Evolutionary conservation across 2,888 invertebrate species (phyloP), one percentile per base, ranked within the genome.

Genomic region (Eupsilia transversa): DNA sequence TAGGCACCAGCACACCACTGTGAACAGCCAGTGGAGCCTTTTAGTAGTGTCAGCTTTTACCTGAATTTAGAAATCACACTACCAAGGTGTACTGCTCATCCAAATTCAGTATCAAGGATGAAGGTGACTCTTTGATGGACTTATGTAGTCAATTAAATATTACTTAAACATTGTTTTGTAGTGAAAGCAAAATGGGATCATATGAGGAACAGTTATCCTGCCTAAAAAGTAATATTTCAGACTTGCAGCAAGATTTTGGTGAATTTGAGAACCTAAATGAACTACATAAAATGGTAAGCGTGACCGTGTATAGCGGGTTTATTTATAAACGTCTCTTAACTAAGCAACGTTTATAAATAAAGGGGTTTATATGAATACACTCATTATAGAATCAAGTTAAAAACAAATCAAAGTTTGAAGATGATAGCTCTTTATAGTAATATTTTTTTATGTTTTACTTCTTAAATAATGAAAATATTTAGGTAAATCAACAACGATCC

Each of bases 191-290:
- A 89, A 93, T 94, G 91, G 88, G 86, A 74, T 84, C 87, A 1
- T 95, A 96, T 80, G 93, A 94, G 84, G 85, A 92, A 38, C 93
- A 96, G 84, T 84, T 96, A 60, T 77, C 88, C 12, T 80, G 89
- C 41, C 87, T 95, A 7, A 94, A 94, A 86, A 87, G 82, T 67
- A 91, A 94, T n/a, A 92, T 96, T 43, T 76, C 84, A 30, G 90
- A 93, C 78, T 80, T 96, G 54, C 92, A 94, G 86, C 86, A 93
- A 76, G 93, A 94, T 77, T 94, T 94, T 80, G 94, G 93, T 30
- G 93, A 93, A 78, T 92, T 94, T 74, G 92, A 94, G 81, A 93
- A 93, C 82, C 80, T 94, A n/a, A 88, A 87, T 63, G 91, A 93
- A 49, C 89, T 95, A 54, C 92, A 90, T 59, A 92, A 92, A 74